phyloP scores from a whole-genome alignment of 2,113 vertebrate genomes.

The Ptilonorhynchus violaceus region DNA sequence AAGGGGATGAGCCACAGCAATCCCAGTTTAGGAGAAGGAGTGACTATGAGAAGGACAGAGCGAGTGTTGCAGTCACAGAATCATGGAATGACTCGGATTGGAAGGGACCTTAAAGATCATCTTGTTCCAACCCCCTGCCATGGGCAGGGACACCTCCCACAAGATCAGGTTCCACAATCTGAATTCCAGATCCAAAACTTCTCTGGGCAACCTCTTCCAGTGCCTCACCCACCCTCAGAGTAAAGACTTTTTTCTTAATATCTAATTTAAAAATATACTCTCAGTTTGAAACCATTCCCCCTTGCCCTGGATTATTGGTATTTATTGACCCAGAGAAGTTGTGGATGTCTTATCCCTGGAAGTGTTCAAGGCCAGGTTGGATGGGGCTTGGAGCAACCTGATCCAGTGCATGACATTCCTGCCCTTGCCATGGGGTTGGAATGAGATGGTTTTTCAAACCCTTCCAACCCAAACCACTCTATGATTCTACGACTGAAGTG shows the following conservation, averaged over 20 bases:
- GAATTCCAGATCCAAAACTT: background rate
- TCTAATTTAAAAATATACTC: fast-evolving
- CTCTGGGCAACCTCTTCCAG: background rate
- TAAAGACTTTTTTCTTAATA: background rate
- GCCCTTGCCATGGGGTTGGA: background rate
- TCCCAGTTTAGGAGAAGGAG: background rate
- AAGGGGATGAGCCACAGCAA: background rate
- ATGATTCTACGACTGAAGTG: background rate
- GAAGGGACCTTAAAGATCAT: background rate
- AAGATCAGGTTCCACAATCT: background rate
- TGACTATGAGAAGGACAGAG: background rate
- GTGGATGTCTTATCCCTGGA: background rate
- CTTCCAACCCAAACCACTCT: background rate
- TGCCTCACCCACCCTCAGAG: background rate
- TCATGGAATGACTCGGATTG: background rate
- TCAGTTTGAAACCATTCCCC: background rate
- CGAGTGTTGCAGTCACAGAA: background rate
- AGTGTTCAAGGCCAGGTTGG: background rate
- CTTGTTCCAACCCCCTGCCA: background rate
- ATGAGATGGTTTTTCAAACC: background rate
- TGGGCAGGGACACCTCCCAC: background rate
- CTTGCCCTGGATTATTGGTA: background rate
- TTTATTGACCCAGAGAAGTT: background rate
- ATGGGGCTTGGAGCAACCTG: background rate
- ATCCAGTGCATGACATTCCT: background rate